Conservation (phyloP, 2,113 vertebrate species). For the Trichomycterus rosablanca region DNA sequence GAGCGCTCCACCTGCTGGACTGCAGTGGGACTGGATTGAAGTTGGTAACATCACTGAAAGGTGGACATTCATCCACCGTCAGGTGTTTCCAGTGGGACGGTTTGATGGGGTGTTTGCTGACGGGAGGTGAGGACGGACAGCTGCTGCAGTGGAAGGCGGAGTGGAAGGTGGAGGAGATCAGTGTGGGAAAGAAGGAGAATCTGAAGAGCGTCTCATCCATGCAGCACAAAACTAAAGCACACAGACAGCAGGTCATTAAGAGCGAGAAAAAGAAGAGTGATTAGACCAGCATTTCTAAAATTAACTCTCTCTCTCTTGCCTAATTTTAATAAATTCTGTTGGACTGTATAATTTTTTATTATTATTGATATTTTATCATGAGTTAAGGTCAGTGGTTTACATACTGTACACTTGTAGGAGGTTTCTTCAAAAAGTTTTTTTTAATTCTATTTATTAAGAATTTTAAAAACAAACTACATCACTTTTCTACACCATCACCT, state of each 20-base stretch:
- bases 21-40: constrained; percentile 62
- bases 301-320: too few species aligned
- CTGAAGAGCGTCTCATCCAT: constrained; percentile 76
- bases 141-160: constrained; percentile 84
- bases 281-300: background rate
- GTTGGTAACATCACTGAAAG: constrained; percentile 64
- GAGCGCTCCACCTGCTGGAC: constrained; percentile 74
- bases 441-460: too few species aligned
- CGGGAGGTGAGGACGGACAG: constrained; percentile 87
- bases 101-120: constrained; percentile 69
- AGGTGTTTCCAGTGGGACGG: constrained; percentile 82
- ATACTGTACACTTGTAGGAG: too few species aligned
- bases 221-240: constrained; percentile 75
- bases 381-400: too few species aligned
- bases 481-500: too few species aligned
- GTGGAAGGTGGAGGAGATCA: constrained; percentile 66
- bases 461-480: too few species aligned
- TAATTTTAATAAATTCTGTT: too few species aligned
- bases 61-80: constrained; percentile 74
- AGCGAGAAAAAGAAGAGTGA: constrained; percentile 50
- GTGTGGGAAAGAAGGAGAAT: constrained; percentile 59
- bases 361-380: background rate
- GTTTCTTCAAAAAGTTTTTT: too few species aligned
- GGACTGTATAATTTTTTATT: background rate
- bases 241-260: constrained; percentile 62